Percentiles rank a stretch among this genome's conserved stretches.
These are phyloP conservation scores for Gouania willdenowi DNA, from an alignment of 2,797 vertebrate species.

Conservation along the genomic window DNA sequence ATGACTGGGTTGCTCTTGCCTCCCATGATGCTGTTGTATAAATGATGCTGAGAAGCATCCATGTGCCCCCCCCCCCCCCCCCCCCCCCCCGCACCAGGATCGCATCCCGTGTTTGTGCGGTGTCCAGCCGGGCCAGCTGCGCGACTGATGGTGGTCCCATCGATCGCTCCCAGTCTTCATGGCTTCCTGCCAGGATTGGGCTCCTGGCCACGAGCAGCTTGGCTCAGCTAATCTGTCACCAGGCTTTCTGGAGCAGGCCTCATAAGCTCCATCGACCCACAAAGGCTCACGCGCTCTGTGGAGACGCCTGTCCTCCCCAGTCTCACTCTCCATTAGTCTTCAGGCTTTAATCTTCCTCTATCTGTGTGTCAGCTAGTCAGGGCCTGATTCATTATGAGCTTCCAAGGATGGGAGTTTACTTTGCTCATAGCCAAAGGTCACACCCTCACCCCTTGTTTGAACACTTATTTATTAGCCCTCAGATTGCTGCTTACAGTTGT, in stretches of 20 bases:
- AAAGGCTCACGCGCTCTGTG: constrained; percentile 55
- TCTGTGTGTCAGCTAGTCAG: constrained; percentile 61
- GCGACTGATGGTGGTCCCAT: constrained; percentile 73
- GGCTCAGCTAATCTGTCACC: constrained; percentile 73
- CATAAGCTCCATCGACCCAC: constrained; percentile 70
- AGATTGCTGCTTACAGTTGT: neutral
- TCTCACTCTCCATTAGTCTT: constrained; percentile 69
- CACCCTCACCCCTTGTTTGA: constrained; percentile 26
- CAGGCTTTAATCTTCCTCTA: constrained; percentile 68
- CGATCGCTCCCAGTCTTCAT: constrained; percentile 66
- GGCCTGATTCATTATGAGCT: constrained; percentile 64
- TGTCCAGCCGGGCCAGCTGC: constrained; percentile 59
- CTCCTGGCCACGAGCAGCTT: constrained; percentile 66
- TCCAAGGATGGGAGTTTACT: constrained; percentile 51
- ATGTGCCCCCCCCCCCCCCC: constrained; percentile 32
- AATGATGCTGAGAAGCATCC: constrained; percentile 48
- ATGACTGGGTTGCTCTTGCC: too few species aligned
- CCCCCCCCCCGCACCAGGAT: constrained; percentile 43
- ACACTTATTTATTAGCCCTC: constrained; percentile 10
- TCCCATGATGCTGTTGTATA: constrained; percentile 26
- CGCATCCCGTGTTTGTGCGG: constrained; percentile 43
- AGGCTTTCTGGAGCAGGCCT: constrained; percentile 62
- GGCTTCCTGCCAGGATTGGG: constrained; percentile 69
- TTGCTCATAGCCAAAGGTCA: constrained; percentile 34
- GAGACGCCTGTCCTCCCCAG: constrained; percentile 64